Evolutionary conservation across 2,113 vertebrate genomes (phyloP).

Genomic region (Coptodon bakossiorum): DNA sequence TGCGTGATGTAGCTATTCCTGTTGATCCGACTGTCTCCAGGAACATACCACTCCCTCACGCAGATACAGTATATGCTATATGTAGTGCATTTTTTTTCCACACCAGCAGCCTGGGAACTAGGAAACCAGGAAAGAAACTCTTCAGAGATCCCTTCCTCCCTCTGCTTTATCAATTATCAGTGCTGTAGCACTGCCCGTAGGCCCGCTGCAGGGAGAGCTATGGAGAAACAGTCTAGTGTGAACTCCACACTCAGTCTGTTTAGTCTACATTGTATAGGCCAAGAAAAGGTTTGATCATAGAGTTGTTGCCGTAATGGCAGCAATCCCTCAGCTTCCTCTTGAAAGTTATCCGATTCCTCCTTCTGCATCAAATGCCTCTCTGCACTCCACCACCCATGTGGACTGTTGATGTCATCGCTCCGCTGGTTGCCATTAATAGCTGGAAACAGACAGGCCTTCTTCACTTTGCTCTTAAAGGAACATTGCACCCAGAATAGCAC

Average conservation of each 20-base stretch:
- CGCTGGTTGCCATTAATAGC: constrained; percentile 73
- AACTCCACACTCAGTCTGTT: constrained; percentile 7
- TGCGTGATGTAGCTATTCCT: constrained; percentile 50
- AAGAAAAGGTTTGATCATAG: not conserved
- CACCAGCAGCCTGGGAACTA: constrained; percentile 10
- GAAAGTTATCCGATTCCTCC: constrained; percentile 15
- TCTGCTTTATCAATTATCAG: constrained; percentile 47
- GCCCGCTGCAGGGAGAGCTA: not conserved
- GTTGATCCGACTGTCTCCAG: constrained; percentile 48
- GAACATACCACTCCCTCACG: constrained; percentile 40
- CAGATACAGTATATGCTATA: constrained; percentile 24
- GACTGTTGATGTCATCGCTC: constrained; percentile 73
- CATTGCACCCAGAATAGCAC: constrained; percentile 36
- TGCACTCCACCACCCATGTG: constrained; percentile 24
- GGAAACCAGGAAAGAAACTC: constrained; percentile 32
- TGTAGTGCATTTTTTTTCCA: not conserved
- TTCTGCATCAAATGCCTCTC: not conserved
- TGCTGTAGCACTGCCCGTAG: not conserved
- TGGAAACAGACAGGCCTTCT: constrained; percentile 65
- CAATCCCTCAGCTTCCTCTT: not conserved
- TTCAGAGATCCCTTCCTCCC: constrained; percentile 42
- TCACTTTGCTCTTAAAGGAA: constrained; percentile 66
- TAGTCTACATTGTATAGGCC: not conserved
- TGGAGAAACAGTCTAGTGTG: constrained; percentile 12
- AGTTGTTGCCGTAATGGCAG: not conserved